These are phyloP conservation scores for Papilio polyxenes DNA, from an alignment of 1,140 invertebrate species.

Conservation along the genomic window DNA sequence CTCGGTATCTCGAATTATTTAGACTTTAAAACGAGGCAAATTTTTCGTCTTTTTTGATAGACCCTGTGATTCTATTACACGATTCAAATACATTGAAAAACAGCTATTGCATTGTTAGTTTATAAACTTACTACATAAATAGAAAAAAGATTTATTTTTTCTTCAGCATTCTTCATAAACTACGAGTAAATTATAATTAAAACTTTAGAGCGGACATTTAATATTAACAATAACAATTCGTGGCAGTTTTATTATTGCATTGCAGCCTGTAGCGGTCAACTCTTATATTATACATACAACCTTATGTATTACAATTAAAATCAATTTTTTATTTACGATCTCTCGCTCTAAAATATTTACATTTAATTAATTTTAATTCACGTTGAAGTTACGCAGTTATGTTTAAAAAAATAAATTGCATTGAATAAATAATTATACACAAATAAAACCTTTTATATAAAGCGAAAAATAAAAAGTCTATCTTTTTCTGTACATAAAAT, in stretches of 20 bases:
- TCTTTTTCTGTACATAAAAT: background rate
- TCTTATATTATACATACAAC: background rate
- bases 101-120: background rate
- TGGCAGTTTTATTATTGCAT: constrained; percentile 18
- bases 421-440: background rate
- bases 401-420: background rate
- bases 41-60: no score
- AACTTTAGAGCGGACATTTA: background rate
- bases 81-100: background rate
- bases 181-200: background rate
- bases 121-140: background rate
- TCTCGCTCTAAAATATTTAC: background rate
- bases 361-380: background rate
- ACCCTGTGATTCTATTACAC: background rate
- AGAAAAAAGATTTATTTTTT: background rate
- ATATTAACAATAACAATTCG: constrained; percentile 2
- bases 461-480: background rate
- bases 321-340: background rate
- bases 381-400: background rate
- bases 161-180: background rate
- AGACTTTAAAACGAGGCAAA: no score
- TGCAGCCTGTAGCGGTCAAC: background rate
- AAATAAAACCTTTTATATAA: background rate
- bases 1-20: no score
- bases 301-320: background rate